These are phyloP conservation scores for Muschampia plurimacula DNA, from an alignment of 2,888 invertebrate genomes.

Conservation along the genomic window DNA sequence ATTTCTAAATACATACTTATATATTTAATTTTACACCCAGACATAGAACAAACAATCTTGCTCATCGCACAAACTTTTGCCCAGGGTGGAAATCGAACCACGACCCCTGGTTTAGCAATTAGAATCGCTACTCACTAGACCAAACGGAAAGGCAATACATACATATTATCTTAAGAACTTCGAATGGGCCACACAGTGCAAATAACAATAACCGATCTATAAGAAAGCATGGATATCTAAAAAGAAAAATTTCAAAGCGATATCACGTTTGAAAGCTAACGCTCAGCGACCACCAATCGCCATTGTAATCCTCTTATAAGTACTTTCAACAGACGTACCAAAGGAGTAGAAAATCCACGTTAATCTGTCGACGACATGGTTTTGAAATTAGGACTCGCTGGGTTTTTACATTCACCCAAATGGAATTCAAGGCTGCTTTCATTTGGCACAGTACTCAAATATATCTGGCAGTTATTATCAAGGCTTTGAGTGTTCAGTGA, in stretches of 20 bases:
- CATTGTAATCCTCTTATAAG: conserved; percentile 68
- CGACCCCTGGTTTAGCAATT: too few species aligned
- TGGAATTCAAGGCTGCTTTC: conserved; percentile 48
- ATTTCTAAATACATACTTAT: too few species aligned
- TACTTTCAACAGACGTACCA: conserved; percentile 53
- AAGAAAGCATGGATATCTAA: neutral
- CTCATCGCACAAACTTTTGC: too few species aligned
- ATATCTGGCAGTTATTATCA: neutral
- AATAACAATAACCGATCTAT: too few species aligned
- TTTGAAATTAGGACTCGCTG: conserved; percentile 66
- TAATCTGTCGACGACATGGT: conserved; percentile 75
- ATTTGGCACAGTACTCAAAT: conserved; percentile 10
- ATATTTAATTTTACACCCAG: too few species aligned
- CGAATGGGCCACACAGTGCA: too few species aligned
- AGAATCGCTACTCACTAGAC: too few species aligned
- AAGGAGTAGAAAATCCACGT: conserved; percentile 71
- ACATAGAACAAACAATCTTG: too few species aligned
- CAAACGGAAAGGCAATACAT: too few species aligned
- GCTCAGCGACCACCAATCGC: conserved; percentile 49
- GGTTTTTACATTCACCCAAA: conserved; percentile 64
- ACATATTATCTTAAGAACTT: too few species aligned
- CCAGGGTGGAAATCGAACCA: too few species aligned
- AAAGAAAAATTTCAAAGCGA: conserved; percentile 23
- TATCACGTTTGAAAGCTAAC: conserved; percentile 29
- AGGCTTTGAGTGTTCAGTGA: neutral